These are phyloP conservation scores for Ephydatia muelleri DNA, from an alignment of 37 sponge, comb jelly and placozoan species.

Conservation along the genomic window DNA sequence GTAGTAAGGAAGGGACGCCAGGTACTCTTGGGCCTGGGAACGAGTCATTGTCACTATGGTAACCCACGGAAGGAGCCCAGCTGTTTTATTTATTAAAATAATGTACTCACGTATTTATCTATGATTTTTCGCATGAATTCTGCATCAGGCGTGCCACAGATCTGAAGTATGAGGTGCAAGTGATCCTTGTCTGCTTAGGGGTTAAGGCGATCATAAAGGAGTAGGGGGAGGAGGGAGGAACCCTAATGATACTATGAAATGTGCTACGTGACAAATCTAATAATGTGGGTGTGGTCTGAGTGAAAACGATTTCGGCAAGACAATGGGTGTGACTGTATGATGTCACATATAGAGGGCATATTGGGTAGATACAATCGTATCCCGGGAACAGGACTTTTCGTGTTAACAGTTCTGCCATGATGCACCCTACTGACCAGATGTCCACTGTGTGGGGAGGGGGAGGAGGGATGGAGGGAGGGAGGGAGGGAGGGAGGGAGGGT, in stretches of 20 bases:
- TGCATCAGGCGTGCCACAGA: slow-evolving; percentile 88
- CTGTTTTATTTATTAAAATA: not conserved
- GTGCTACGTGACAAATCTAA: not conserved
- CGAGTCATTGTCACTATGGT: no score
- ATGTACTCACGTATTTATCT: slow-evolving; percentile 44
- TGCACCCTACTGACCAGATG: slow-evolving; percentile 64
- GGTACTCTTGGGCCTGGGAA: slow-evolving; percentile 65
- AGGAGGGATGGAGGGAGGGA: not conserved
- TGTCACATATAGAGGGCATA: not conserved
- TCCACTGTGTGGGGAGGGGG: slow-evolving; percentile 24
- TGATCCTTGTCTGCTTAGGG: slow-evolving; percentile 78
- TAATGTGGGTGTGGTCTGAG: not conserved
- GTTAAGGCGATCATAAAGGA: not conserved
- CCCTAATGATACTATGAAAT: not conserved
- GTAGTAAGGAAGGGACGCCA: slow-evolving; percentile 51
- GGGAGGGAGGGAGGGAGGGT: slow-evolving; percentile 13
- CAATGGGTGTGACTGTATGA: not conserved
- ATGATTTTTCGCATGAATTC: slow-evolving; percentile 73
- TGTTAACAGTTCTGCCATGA: slow-evolving; percentile 62
- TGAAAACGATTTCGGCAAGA: not conserved
- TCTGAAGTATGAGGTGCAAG: slow-evolving; percentile 82
- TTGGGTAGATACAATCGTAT: slow-evolving; percentile 31
- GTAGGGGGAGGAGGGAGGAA: not conserved
- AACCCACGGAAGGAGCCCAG: not conserved
- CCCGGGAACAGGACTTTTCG: slow-evolving; percentile 56